A percentile compares a stretch with the other conserved stretches of the same genome.
These are phyloP conservation scores for Mactromeris polynyma DNA, from an alignment of 2,888 invertebrate genomes.

Conservation along the genomic window DNA sequence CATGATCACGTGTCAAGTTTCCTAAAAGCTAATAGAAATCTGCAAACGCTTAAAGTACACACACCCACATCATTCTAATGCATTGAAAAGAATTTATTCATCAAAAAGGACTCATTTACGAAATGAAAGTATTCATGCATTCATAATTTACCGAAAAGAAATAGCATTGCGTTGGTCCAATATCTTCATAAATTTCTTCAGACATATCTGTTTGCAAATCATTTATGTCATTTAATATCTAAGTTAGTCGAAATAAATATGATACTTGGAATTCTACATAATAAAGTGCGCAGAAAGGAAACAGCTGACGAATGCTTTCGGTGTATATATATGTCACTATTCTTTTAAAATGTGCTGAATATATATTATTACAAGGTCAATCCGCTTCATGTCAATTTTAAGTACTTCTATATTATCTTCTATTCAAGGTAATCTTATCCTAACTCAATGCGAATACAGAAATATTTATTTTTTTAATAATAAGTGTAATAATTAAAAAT, in stretches of 20 bases:
- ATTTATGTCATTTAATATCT: background rate
- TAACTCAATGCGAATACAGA: background rate
- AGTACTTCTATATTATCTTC: background rate
- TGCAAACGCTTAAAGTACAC: background rate
- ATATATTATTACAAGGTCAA: background rate
- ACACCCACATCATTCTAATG: background rate
- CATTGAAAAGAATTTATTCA: background rate
- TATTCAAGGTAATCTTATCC: background rate
- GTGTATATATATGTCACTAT: background rate
- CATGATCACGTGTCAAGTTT: background rate
- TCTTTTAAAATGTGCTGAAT: background rate
- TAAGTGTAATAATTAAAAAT: background rate
- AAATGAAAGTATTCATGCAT: constrained; percentile 1
- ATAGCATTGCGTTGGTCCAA: background rate
- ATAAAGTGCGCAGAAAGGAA: background rate
- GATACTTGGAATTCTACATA: background rate
- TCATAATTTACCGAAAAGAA: background rate
- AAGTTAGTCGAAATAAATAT: background rate
- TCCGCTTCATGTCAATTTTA: background rate
- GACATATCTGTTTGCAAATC: background rate
- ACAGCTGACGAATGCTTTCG: background rate
- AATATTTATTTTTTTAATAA: background rate
- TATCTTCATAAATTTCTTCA: background rate
- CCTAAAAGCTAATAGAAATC: background rate
- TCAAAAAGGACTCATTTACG: background rate